Evolutionary conservation across 2,797 vertebrate genomes (phyloP), one percentile per base, ranked within the genome.

Genomic region (Parotocinclus haroldoi): DNA sequence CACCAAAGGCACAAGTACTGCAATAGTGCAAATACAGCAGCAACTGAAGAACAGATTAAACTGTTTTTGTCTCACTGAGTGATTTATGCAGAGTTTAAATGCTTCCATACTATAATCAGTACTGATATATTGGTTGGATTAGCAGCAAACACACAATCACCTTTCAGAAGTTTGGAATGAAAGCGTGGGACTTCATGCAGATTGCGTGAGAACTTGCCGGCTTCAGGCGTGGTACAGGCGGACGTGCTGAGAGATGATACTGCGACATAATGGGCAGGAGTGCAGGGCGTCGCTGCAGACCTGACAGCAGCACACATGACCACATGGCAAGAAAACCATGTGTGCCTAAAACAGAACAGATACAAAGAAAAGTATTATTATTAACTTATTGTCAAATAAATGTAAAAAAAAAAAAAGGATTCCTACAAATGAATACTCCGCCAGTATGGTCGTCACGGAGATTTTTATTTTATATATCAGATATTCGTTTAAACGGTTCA

Each of bases 241-340:
- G 65, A 98, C 61, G 36, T 88, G 83, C 85, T 96, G 95, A 0
- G 81, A 10, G 48, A 97, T 87, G 68, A 73, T 76, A 78, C 76
- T 77, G 46, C 94, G 95, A 83, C 96, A 98, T 76, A 98, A 86
- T 0, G 96, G 96, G 58, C 96, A 98, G 17, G 75, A 81, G 60
- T 54, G 89, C 74, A 98, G 82, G 0, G 82, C 90, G 0, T 86
- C 82, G 13, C 88, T 93, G 85, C 96, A 99, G 10, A 74, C 76
- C 78, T 85, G 89, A 76, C 95, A 98, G 81, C 96, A 98, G 88
- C 96, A 99, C 7, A 96, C 93, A 0, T 99, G 96, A 46, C 95
- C 96, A 0, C 96, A 98, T 11, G 91, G 87, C 81, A 99, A 85
- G 85, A 97, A 98, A 83, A 99, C 83, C 65, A 91, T 78, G 81